Evolutionary conservation across 2,888 invertebrate species (phyloP).

Genomic region (Ormyrus pomaceus): DNA sequence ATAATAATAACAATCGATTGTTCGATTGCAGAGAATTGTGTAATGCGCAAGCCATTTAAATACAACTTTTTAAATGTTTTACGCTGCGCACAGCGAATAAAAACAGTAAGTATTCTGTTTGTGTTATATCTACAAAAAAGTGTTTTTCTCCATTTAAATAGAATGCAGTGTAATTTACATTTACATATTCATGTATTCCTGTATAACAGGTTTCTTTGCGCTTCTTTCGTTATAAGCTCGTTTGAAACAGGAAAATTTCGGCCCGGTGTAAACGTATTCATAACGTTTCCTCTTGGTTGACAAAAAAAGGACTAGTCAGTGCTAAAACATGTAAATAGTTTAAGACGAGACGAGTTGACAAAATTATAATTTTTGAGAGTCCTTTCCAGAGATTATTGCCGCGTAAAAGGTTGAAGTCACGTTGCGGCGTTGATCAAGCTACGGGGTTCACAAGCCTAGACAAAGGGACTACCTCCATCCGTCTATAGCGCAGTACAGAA

Average conservation of each 20-base stretch:
- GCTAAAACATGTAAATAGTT: not conserved
- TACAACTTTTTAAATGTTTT: no score
- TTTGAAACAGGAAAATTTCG: conserved; percentile 25
- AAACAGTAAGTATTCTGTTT: not conserved
- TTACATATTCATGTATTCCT: conserved; percentile 32
- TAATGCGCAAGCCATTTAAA: no score
- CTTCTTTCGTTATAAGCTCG: conserved; percentile 31
- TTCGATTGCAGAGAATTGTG: no score
- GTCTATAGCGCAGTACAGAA: no score
- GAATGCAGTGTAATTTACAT: conserved; percentile 30
- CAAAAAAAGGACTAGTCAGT: not conserved
- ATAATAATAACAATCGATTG: no score
- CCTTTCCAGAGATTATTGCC: no score
- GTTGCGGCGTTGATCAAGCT: no score
- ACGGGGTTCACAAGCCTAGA: no score
- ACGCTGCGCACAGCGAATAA: not conserved
- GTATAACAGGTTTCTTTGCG: conserved; percentile 19
- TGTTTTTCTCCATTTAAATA: not conserved
- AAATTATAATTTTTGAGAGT: no score
- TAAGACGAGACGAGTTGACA: not conserved
- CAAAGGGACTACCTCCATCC: no score
- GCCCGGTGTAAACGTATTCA: conserved; percentile 13
- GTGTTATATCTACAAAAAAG: not conserved
- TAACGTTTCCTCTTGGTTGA: conserved; percentile 6
- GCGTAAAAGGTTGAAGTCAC: no score